Base-by-base conservation (phyloP, 2,888 invertebrate genomes). In the Pardosa pseudoannulata region DNA sequence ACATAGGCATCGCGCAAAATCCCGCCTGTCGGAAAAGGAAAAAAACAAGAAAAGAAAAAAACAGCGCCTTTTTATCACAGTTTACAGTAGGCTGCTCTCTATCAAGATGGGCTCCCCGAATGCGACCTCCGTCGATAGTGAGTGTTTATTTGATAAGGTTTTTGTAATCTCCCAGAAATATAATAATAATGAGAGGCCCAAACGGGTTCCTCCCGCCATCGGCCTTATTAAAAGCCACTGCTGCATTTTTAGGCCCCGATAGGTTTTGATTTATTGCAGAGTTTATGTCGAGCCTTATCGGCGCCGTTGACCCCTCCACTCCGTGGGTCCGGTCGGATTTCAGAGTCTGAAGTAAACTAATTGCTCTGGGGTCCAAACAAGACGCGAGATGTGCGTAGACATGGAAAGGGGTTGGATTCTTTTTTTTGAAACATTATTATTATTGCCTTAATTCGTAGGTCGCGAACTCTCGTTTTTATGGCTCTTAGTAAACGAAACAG, bases 141-240 rank as follows among this genome's bases (percentile, higher is more conserved):
- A 16, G 68, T 82, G 82, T 82, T 82, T 82, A 82, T 82, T 82
- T 82, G 82, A 82, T 82, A 82, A 82, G 82, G 36, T 2, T 64
- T 50, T 68, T 74, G 68, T 81, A 81, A 81, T 81, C 82, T 82
- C 65, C 65, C n/a, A 62, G 50, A 82, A 82, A 74, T 75, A 70
- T 82, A 82, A 82, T 70, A 75, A 82, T 82, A 82, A 82, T 71
- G 46, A 76, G 70, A 28, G 32, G 23, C 67, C 32, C 39, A 64
- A 79, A 39, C 41, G 39, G 62, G 62, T 36, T 79, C 16, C 32
- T 11, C 27, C n/a, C 19, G 31, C 36, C 27, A 64, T 65, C 3
- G 28, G 82, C 82, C n/a, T 82, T 82, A 75, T 82, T 82, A 71
- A 62, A 74, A 50, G 29, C 74, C 68, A 74, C 74, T 81, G 50